Evolutionary conservation across 1,140 invertebrate genomes (phyloP).

Genomic region (Caenorhabditis latens): DNA sequence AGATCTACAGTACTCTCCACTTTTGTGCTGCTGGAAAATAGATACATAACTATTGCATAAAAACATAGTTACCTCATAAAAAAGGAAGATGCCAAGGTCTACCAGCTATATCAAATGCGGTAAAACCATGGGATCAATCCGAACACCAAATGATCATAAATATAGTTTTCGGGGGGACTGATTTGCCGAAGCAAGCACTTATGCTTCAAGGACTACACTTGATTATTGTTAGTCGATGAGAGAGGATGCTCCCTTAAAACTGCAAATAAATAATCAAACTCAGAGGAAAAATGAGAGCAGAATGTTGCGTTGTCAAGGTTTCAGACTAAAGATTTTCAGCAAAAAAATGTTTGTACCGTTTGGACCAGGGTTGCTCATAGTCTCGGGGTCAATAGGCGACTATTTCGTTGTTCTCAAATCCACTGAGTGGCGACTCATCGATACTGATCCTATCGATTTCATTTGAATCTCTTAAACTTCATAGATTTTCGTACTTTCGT

Average conservation of each 20-base stretch:
- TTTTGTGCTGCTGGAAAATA: no score
- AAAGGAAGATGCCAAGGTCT: no score
- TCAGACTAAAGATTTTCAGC: background rate
- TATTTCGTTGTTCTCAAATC: no score
- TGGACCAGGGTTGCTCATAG: no score
- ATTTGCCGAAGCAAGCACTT: constrained; percentile 52
- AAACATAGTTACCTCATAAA: no score
- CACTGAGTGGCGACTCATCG: no score
- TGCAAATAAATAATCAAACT: background rate
- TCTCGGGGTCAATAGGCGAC: no score
- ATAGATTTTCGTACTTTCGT: background rate
- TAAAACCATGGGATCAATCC: background rate
- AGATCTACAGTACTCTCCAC: no score
- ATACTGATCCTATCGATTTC: no score
- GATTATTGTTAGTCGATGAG: constrained; percentile 55
- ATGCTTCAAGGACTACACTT: constrained; percentile 47
- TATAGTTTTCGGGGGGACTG: constrained; percentile 16
- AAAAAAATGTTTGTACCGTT: no score
- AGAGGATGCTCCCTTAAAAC: background rate
- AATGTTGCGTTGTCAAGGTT: background rate
- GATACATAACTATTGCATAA: no score
- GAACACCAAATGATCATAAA: constrained; percentile 36
- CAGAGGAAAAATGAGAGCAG: background rate
- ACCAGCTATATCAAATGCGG: background rate
- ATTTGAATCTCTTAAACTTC: no score